phyloP scores from a whole-genome alignment of 2,797 vertebrate genomes.

The Sebastolobus alascanus region DNA sequence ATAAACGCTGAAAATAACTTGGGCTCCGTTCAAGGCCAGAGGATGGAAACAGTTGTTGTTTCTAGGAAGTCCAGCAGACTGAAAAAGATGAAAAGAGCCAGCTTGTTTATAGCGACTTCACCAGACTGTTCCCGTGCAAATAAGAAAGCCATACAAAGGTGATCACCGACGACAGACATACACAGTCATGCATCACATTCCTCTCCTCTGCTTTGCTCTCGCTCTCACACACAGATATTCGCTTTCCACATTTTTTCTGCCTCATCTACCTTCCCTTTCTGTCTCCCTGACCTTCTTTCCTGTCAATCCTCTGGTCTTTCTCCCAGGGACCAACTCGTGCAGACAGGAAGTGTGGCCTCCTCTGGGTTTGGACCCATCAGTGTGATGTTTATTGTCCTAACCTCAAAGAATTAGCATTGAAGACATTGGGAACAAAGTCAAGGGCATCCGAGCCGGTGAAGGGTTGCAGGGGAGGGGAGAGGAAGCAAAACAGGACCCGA shows the following conservation, averaged over 20 bases:
- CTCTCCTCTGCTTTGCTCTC: slow-evolving; percentile 6
- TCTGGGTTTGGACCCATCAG: slow-evolving; percentile 62
- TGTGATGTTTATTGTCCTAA: slow-evolving; percentile 84
- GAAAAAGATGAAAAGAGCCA: slow-evolving; percentile 28
- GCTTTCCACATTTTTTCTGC: slow-evolving; percentile 33
- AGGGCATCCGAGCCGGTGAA: slow-evolving; percentile 59
- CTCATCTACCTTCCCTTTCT: slow-evolving; percentile 40
- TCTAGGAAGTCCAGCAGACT: slow-evolving; percentile 31
- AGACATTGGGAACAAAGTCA: slow-evolving; percentile 69
- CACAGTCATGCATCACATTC: slow-evolving; percentile 42
- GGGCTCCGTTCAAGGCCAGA: slow-evolving; percentile 17
- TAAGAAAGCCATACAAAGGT: slow-evolving; percentile 4
- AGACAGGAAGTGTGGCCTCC: slow-evolving; percentile 77
- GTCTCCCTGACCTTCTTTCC: slow-evolving; percentile 52
- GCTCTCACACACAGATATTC: not conserved
- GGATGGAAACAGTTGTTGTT: slow-evolving; percentile 19
- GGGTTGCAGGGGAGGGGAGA: slow-evolving; percentile 44
- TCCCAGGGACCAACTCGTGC: slow-evolving; percentile 48
- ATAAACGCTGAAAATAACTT: slow-evolving; percentile 17
- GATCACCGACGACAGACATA: slow-evolving; percentile 1
- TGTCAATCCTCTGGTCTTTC: slow-evolving; percentile 65
- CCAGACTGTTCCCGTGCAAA: slow-evolving; percentile 14
- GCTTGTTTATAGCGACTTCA: slow-evolving; percentile 39
- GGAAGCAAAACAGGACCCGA: slow-evolving; percentile 70
- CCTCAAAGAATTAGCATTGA: slow-evolving; percentile 73